phyloP scores from a whole-genome alignment of 2,797 vertebrate genomes.

The Botia almorhae region DNA sequence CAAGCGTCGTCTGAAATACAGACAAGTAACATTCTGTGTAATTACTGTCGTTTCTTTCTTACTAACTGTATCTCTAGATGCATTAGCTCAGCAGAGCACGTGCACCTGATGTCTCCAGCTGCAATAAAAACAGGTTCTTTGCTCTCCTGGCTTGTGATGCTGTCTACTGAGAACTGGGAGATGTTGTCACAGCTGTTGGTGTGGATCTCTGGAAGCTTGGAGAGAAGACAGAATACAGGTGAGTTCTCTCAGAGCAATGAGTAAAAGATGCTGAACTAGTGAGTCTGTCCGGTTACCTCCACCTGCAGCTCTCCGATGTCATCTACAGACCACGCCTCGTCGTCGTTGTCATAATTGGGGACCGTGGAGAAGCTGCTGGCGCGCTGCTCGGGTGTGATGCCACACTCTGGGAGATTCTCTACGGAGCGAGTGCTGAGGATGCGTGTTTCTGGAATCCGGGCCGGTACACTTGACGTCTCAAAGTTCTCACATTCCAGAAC shows the following conservation, averaged over 20 bases:
- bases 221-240: constrained; percentile 2
- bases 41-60: not conserved
- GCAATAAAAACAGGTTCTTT: constrained; percentile 95
- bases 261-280: no score
- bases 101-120: constrained; percentile 93
- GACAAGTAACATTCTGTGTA: not conserved
- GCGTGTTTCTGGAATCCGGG: constrained; percentile 92
- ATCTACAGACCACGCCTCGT: constrained; percentile 95
- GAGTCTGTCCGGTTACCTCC: constrained; percentile 84
- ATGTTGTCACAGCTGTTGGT: constrained; percentile 98
- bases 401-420: constrained; percentile 92
- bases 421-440: constrained; percentile 93
- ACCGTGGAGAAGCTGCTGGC: constrained; percentile 89
- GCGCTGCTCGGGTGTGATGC: constrained; percentile 86
- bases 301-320: constrained; percentile 96
- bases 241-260: not conserved
- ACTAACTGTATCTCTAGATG: not conserved
- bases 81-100: not conserved
- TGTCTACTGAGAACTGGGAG: constrained; percentile 98
- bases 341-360: constrained; percentile 94
- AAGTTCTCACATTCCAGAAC: constrained; percentile 96
- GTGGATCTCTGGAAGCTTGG: constrained; percentile 89
- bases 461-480: constrained; percentile 88
- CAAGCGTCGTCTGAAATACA: constrained; percentile 82
- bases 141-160: constrained; percentile 97